These are phyloP conservation scores for Archips crataeganus DNA, from an alignment of 2,888 invertebrate species.

Conservation along the genomic window DNA sequence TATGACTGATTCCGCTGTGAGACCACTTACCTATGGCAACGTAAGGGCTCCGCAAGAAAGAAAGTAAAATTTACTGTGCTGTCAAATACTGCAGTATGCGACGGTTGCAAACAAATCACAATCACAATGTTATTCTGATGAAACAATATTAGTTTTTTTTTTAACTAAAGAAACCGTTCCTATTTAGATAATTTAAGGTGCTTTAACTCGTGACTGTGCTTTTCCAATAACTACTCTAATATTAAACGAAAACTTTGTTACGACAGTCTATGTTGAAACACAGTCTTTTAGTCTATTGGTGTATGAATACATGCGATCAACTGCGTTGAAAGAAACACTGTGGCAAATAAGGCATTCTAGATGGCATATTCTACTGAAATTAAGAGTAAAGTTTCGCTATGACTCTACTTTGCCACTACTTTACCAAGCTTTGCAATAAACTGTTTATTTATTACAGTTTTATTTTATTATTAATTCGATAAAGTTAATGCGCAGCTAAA, in stretches of 20 bases:
- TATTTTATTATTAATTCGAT: slow-evolving; percentile 29
- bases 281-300: slow-evolving; percentile 24
- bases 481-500: background rate
- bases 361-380: slow-evolving; percentile 68
- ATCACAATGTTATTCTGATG: slow-evolving; percentile 53
- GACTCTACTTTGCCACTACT: slow-evolving; percentile 85
- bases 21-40: slow-evolving; percentile 84
- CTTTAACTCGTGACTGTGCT: slow-evolving; percentile 38
- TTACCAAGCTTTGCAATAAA: slow-evolving; percentile 63
- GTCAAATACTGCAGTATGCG: slow-evolving; percentile 69
- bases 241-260: slow-evolving; percentile 29
- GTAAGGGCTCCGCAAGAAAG: slow-evolving; percentile 86
- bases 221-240: slow-evolving; percentile 28
- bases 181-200: slow-evolving; percentile 45
- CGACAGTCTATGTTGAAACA: slow-evolving; percentile 28
- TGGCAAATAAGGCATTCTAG: slow-evolving; percentile 76
- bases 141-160: slow-evolving; percentile 46
- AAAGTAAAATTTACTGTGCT: slow-evolving; percentile 85
- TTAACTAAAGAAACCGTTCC: slow-evolving; percentile 31
- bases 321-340: slow-evolving; percentile 72
- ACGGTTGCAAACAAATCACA: slow-evolving; percentile 66
- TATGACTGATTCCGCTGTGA: slow-evolving; percentile 72
- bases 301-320: slow-evolving; percentile 69
- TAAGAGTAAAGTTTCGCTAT: slow-evolving; percentile 85
- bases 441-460: slow-evolving; percentile 53